These are phyloP conservation scores for Pseudorhiza aurosa DNA, from an alignment of 30 jellyfish, hydroid and myxozoan species.

Conservation along the genomic window DNA sequence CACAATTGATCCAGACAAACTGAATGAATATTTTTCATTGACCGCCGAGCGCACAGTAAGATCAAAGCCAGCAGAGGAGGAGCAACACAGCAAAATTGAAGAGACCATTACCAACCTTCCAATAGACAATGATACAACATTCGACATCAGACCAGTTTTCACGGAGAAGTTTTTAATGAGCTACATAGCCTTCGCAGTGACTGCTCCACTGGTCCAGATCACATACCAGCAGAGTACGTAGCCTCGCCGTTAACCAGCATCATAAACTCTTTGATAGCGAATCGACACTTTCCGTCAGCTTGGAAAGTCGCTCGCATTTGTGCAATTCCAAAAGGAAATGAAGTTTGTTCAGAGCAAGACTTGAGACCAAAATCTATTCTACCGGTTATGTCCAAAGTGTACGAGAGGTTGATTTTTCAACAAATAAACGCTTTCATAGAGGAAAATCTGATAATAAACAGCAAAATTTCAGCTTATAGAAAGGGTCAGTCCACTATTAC, in stretches of 20 bases:
- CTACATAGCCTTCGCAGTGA: slow-evolving; percentile 14
- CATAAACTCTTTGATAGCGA: slow-evolving; percentile 8
- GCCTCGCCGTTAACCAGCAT: slow-evolving; percentile 9
- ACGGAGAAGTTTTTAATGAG: slow-evolving; percentile 1
- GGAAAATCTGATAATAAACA: background rate
- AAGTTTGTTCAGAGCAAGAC: slow-evolving; percentile 14
- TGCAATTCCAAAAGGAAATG: slow-evolving; percentile 13
- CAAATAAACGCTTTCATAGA: slow-evolving; percentile 5
- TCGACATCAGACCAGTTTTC: slow-evolving; percentile 22
- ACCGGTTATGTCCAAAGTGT: slow-evolving; percentile 21
- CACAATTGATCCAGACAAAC: slow-evolving; percentile 2
- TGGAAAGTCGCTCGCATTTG: slow-evolving; percentile 15
- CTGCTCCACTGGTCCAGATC: slow-evolving; percentile 5
- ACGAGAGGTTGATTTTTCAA: slow-evolving; percentile 5
- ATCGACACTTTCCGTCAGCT: slow-evolving; percentile 11
- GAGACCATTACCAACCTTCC: slow-evolving; percentile 9
- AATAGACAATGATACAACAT: slow-evolving; percentile 14
- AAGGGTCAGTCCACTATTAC: slow-evolving; percentile 53
- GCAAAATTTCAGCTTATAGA: slow-evolving; percentile 34
- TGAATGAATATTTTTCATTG: slow-evolving; percentile 16
- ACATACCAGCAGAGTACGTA: slow-evolving; percentile 6
- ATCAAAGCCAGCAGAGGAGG: slow-evolving; percentile 4
- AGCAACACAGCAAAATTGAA: slow-evolving; percentile 2
- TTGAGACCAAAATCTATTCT: slow-evolving; percentile 7
- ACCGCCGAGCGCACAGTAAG: slow-evolving; percentile 18